Base-by-base conservation (phyloP, 2,888 invertebrate species). In the Uropetala carovei region DNA sequence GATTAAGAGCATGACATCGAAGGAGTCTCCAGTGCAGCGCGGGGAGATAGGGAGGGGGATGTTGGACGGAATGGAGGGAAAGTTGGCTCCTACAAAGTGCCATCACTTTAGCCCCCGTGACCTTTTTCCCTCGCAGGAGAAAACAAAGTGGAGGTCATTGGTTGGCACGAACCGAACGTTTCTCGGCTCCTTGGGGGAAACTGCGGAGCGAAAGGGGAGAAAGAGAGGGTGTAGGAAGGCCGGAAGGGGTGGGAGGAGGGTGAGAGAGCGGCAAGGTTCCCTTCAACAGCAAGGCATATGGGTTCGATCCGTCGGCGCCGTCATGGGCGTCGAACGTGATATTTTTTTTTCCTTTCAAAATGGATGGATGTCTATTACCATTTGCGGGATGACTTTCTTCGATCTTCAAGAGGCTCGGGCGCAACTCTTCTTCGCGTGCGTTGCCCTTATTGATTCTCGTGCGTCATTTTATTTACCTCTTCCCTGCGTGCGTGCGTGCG, bases 101-200 rank as follows among this genome's bases (percentile, higher is more conserved):
- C 75, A 22, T 75, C 75, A 27, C 75, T 75, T 75, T 75, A 75
- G 27, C 75, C 75, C 22, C 75, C 11, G 27, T 27, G 75, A 75
- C 75, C 75, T 75, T 75, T 75, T 75, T 75, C 13, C 68, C 75
- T 68, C 68, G 22, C 22, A 18, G 68, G 27, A 75, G 75, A 27
- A 75, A 75, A 75, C 75, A 27, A 13, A 27, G 68, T 68, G 68
- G 75, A 75, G 75, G 75, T 75, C 75, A 75, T 22, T 75, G 22
- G 75, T 18, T 27, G 75, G 75, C 75, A 75, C 22, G 75, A 10
- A 7, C 11, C 75, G 75, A 75, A 11, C 18, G 75, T 75, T 27
- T 75, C 75, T 60, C 18, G 60, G 18, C 75, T 75, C 75, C 75
- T 75, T 75, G 75, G 75, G 75, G 75, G 75, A 75, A 22, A 22